A percentile compares a stretch with the other conserved stretches of the same genome.
Evolutionary conservation across 2,797 vertebrate species (phyloP).

Genomic region (Centropyge bicolor): DNA sequence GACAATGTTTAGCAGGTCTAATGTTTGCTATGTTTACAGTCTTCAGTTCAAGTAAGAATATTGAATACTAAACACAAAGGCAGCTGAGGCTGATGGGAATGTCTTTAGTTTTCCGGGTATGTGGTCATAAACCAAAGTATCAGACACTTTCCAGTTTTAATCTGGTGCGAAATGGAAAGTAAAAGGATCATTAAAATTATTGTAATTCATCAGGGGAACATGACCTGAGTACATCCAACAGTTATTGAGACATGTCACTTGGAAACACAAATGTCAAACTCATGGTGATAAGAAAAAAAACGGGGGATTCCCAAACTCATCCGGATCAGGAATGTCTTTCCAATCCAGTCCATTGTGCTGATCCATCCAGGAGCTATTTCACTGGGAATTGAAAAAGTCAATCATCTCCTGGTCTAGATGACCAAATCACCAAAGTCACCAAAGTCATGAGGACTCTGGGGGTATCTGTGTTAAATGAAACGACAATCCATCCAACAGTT

Average conservation of each 20-base stretch:
- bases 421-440: neutral
- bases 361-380: neutral
- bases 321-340: neutral
- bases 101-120: neutral
- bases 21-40: neutral
- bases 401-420: neutral
- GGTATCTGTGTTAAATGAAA: neutral
- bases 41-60: neutral
- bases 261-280: neutral
- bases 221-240: neutral
- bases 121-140: neutral
- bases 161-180: neutral
- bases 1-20: neutral
- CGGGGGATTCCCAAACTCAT: neutral
- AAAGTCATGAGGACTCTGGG: neutral
- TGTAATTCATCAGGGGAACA: neutral
- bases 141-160: neutral
- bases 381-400: neutral
- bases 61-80: neutral
- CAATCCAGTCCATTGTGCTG: neutral
- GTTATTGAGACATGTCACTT: neutral
- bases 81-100: neutral
- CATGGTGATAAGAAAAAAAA: neutral
- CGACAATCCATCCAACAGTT: neutral
- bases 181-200: too few species aligned